Evolutionary conservation across 1,140 invertebrate species (phyloP), one percentile per base, ranked within the genome.

Genomic region (Trachymyrmex septentrionalis): DNA sequence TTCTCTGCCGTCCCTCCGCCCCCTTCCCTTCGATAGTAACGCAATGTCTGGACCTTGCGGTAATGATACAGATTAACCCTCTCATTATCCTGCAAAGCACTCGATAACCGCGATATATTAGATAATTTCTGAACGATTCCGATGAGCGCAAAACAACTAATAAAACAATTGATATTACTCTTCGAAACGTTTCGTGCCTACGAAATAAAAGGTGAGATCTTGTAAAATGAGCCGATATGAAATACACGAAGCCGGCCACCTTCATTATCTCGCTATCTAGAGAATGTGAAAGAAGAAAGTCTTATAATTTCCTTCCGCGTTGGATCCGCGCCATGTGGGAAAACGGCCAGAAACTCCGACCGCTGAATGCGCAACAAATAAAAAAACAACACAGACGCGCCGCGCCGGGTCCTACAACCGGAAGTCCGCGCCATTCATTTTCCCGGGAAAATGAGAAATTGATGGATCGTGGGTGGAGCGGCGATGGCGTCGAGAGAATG

Each of bases 401-500:
- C 0, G 59, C 27, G 57, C 84, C 34, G 57, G 48, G 34, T 50
- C 50, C 21, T 44, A 30, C 38, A 66, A 55, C 30, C 76, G 80
- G 80, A 78, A 88, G 64, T 77, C n/a, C 14, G 12, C 19, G 21
- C 59, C 71, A 66, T 87, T 76, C 38, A 91, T 91, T 75, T 73
- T 91, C 75, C n/a, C 19, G 55, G 66, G 76, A 90, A 87, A 90
- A 90, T 90, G 88, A 90, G 86, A 82, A 90, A 86, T 53, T 91
- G 66, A 91, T 73, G 82, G 86, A 73, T 84, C 59, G 78, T 85
- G 80, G 81, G 81, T 73, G 86, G 78, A 73, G 66, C 67, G 66
- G 55, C 72, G 81, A 85, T 72, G 86, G 86, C 44, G 78, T 24
- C 34, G 38, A 21, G 38, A 66, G 59, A 64, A 67, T n/a, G 78